Conservation (phyloP, 1,140 invertebrate genomes). For the Aphelenchoides besseyi region DNA sequence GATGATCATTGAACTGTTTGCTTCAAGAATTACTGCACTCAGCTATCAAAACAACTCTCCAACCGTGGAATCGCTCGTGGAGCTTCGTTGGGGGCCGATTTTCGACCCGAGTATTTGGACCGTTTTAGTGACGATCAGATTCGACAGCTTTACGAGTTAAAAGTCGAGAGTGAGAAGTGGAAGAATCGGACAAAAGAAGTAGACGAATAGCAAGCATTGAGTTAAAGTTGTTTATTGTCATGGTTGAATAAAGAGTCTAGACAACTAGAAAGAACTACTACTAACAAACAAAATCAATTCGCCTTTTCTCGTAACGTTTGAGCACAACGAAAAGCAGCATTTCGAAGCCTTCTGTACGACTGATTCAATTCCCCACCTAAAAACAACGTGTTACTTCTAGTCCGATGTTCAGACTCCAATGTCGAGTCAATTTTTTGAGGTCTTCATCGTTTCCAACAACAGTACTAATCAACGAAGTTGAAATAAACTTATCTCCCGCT, state of each 20-base stretch:
- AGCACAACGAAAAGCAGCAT: slow-evolving; percentile 29
- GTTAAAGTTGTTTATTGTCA: background rate
- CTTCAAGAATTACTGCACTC: slow-evolving; percentile 51
- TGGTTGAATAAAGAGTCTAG: background rate
- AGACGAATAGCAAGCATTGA: background rate
- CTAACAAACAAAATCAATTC: background rate
- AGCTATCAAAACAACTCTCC: slow-evolving; percentile 54
- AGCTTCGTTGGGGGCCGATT: slow-evolving; percentile 45
- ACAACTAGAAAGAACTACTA: background rate
- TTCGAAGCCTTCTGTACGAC: slow-evolving; percentile 43
- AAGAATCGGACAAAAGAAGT: background rate
- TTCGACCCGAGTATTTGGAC: slow-evolving; percentile 35
- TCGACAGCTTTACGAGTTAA: slow-evolving; percentile 50
- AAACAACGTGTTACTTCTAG: too few relatives aligned
- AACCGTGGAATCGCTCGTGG: slow-evolving; percentile 29
- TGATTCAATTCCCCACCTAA: slow-evolving; percentile 55
- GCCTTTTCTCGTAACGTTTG: slow-evolving; percentile 2
- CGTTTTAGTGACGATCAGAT: slow-evolving; percentile 52
- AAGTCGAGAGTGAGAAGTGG: slow-evolving; percentile 44
- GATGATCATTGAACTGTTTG: background rate
- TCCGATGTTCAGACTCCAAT: too few relatives aligned
- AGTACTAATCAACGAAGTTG: too few relatives aligned
- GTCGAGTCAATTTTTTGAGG: too few relatives aligned
- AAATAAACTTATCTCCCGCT: too few relatives aligned
- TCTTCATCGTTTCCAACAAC: too few relatives aligned